A percentile compares a stretch with the other conserved stretches of the same genome.
Conservation (phyloP, 35 echinoderm and acorn worm species). For the Holothuria glaberrima region DNA sequence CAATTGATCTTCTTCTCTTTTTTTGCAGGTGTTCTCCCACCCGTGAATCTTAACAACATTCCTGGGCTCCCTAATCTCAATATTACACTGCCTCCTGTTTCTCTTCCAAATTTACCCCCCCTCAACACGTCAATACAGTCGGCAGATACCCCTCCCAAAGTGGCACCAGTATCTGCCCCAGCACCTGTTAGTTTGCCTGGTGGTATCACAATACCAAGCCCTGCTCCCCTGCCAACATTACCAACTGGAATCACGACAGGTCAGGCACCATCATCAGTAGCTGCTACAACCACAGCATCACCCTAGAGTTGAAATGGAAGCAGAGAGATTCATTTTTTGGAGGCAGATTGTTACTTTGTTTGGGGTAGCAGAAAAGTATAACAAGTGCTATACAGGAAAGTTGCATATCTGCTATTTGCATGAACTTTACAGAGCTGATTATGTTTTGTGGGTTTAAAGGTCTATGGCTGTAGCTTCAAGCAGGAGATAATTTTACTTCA, state of each 20-base stretch:
- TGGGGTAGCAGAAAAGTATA: too few relatives aligned
- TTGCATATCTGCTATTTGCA: too few relatives aligned
- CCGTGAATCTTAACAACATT: slow-evolving; percentile 88
- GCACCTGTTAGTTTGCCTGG: slow-evolving; percentile 74
- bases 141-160: slow-evolving; percentile 10
- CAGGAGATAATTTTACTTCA: too few relatives aligned
- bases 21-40: slow-evolving; percentile 76
- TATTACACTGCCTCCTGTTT: slow-evolving; percentile 79
- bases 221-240: slow-evolving; percentile 76
- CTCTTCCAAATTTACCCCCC: slow-evolving; percentile 57
- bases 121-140: slow-evolving; percentile 37
- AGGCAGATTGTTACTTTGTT: background rate
- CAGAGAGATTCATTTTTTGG: background rate
- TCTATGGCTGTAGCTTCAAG: too few relatives aligned
- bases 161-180: slow-evolving; percentile 46
- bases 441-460: too few relatives aligned
- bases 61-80: slow-evolving; percentile 91
- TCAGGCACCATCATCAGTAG: background rate
- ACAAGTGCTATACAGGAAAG: background rate
- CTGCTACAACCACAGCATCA: background rate
- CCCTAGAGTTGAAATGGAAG: background rate
- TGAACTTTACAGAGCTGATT: too few relatives aligned
- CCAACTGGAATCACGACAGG: slow-evolving; percentile 76
- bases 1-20: slow-evolving; percentile 13
- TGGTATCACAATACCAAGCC: slow-evolving; percentile 90